Base-by-base conservation (phyloP, 2,797 vertebrate species). In the Pangasius djambal region DNA sequence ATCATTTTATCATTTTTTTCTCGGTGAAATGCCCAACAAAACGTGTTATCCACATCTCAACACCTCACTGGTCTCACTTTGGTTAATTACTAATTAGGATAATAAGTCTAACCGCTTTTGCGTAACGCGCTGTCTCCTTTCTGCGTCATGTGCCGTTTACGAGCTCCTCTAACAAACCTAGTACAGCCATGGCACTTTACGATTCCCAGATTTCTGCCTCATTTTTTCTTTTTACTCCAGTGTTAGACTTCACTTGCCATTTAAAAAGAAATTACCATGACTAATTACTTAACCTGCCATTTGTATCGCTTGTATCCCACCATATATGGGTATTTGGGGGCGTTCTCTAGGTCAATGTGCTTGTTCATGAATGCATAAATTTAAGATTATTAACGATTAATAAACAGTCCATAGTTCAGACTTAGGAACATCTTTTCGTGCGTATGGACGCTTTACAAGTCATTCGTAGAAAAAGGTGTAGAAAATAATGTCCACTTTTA, bases 211-310 rank as follows among this genome's bases (percentile, higher is more conserved):
- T 79, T 79, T 52, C 48, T 55, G 50, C 50, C 31, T 74, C 15
- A 18, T 52, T 81, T 57, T 12, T 37, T 10, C 34, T 55, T 79
- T 55, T 59, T 57, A 37, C 18, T 34, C n/a, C 50, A 52, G 15
- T 78, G 48, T 10, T 34, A 25, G 31, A 61, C 34, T 79, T 57
- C 18, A 57, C 8, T 83, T 83, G 34, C 55, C 18, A 59, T 40
- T 63, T 44, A 63, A 37, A 57, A 81, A 59, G 20, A 59, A 59
- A 28, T 63, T 63, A 83, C 81, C 57, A 25, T 83, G 79, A 83
- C 55, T 82, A 61, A 59, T 82, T 82, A 61, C 20, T 82, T 59
- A 59, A 37, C 20, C 31, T 81, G n/a, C 10, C 78, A 37, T 59
- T 82, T 37, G 6, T 57, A 20, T 57, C 57, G 16, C 50, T 57